A percentile compares a stretch with the other conserved stretches of the same genome.
Conservation (phyloP, 2,113 vertebrate genomes). For the Chloropsis cyanopogon region DNA sequence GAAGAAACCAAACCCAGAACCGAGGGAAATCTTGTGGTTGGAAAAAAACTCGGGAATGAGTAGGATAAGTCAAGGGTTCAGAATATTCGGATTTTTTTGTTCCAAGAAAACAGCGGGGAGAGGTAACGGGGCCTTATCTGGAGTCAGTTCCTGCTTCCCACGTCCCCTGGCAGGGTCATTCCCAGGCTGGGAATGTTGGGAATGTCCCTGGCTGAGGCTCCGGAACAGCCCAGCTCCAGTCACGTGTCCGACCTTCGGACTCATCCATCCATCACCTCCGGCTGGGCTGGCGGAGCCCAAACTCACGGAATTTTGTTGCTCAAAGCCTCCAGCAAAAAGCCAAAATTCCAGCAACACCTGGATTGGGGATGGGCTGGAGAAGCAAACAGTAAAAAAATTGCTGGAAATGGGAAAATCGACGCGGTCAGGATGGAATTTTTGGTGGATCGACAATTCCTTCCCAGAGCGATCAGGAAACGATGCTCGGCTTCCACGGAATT, state of each 20-base stretch:
- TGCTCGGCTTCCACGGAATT: neutral
- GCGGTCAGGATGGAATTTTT: neutral
- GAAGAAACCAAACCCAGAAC: neutral
- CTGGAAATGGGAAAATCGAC: neutral
- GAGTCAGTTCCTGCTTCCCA: neutral
- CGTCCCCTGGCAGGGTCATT: neutral
- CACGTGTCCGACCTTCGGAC: rapidly evolving
- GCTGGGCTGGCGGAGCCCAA: neutral
- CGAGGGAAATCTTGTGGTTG: neutral
- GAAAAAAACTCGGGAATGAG: neutral
- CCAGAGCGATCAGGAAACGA: rapidly evolving
- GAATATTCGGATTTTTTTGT: neutral
- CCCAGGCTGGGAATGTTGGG: neutral
- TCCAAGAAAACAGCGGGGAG: neutral
- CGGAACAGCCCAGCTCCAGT: neutral
- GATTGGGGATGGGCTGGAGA: neutral
- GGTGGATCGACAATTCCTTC: neutral
- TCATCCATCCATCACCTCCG: neutral
- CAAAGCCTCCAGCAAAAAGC: neutral
- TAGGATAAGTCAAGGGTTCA: neutral
- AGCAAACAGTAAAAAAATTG: neutral
- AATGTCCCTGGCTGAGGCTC: neutral
- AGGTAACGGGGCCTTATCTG: neutral
- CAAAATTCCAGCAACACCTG: neutral
- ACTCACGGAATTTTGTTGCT: neutral